Conservation (phyloP, 1,140 invertebrate genomes). For the Saccostrea echinata region DNA sequence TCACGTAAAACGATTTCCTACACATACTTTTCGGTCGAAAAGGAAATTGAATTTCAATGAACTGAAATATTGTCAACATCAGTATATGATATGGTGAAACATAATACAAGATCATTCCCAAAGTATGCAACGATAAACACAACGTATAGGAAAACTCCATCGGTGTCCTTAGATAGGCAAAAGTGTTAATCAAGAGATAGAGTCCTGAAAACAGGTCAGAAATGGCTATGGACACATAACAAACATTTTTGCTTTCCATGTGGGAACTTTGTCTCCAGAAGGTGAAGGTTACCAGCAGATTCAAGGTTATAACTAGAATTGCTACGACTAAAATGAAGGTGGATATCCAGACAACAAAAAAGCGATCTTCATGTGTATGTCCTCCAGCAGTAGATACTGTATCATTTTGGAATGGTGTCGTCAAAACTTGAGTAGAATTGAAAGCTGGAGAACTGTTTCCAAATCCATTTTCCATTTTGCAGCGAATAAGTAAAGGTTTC, state of each 20-base stretch:
- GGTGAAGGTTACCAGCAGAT: neutral
- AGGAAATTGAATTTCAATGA: constrained; percentile 7
- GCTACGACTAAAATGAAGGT: neutral
- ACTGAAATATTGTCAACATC: constrained; percentile 13
- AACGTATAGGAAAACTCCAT: neutral
- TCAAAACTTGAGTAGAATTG: neutral
- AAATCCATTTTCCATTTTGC: neutral
- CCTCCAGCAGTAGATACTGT: neutral
- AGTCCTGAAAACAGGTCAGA: neutral
- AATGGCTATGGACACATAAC: constrained; percentile 4
- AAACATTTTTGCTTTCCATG: neutral
- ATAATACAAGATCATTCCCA: neutral
- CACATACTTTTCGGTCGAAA: neutral
- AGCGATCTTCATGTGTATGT: neutral
- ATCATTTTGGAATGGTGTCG: neutral
- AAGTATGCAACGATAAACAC: neutral
- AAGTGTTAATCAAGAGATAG: neutral
- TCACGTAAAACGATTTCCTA: constrained; percentile 3
- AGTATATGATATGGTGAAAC: neutral
- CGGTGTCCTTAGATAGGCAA: neutral
- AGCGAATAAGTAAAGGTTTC: neutral
- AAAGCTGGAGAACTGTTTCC: neutral
- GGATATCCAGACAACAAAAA: neutral
- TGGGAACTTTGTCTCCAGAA: neutral
- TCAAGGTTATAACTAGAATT: neutral